Evolutionary conservation across 1,140 invertebrate species (phyloP), one percentile per base, ranked within the genome.

Genomic region (Gryon sp.): DNA sequence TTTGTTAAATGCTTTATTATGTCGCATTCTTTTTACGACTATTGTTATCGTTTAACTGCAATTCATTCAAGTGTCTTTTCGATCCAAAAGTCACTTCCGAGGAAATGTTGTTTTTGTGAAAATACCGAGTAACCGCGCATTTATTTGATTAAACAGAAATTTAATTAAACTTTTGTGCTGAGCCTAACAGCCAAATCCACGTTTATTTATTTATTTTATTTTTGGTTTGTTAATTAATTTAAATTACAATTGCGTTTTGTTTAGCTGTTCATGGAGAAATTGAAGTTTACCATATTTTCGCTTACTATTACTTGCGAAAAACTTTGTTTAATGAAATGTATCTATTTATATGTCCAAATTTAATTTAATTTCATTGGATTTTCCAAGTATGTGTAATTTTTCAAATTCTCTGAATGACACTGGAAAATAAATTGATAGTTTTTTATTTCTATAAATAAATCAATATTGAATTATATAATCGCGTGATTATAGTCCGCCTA

Each of bases 191-290:
- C 41, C 0, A 19, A 4, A 38, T 38, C 18, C 28, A 6, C 4
- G 32, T 36, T 36, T 11, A 12, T 28, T 2, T 28, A 2, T 3
- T 7, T 28, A 7, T 28, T 28, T 28, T 7, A n/a, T 28, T 34
- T 12, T 34, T 19, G 11, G 20, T 68, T 57, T 68, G 46, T 48
- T 34, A 48, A 68, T 69, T 69, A 59, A 59, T 69, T 59, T 69
- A 52, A 43, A 69, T 52, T 59, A 59, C 53, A 59, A 45, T 52
- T 7, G 36, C 53, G 45, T 69, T 60, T 41, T 43, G 43, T 59
- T 43, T 19, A 36, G 43, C 45, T 50, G 60, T 69, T 69, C 43
- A 48, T 48, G 26, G 12, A 18, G 41, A 43, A 69, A 59, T 43
- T 43, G 53, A 41, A 22, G 32, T 32, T 36, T 14, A 20, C 40